Evolutionary conservation across 2,797 vertebrate genomes (phyloP).

Genomic region (Phalanger gymnotis): DNA sequence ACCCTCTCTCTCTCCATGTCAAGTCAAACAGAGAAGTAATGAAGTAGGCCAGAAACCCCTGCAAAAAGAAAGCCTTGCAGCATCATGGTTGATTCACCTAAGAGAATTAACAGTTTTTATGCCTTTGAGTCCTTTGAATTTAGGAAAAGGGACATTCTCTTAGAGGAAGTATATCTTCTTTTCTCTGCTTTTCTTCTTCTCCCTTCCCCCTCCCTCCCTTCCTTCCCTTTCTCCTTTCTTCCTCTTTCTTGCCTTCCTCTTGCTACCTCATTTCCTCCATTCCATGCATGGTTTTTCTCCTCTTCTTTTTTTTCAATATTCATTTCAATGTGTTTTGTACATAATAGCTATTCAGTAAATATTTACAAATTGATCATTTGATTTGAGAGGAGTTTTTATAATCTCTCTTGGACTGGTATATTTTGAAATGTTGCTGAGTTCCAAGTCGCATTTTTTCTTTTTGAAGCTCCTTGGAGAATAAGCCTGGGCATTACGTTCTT

Average conservation of each 20-base stretch:
- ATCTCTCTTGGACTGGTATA: not conserved
- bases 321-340: rapidly evolving
- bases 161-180: not conserved
- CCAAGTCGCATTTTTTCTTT: not conserved
- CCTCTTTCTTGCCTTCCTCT: not conserved
- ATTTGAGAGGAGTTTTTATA: no score
- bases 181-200: no score
- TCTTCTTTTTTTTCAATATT: not conserved
- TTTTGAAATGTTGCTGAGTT: not conserved
- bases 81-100: not conserved
- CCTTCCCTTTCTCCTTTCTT: not conserved
- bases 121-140: not conserved
- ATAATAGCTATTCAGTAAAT: not conserved
- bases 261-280: not conserved
- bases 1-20: not conserved
- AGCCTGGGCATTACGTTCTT: rapidly evolving
- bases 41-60: not conserved
- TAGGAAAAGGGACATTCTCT: not conserved
- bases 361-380: not conserved
- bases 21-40: not conserved
- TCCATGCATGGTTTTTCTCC: no score
- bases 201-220: not conserved
- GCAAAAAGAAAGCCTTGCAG: not conserved
- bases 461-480: not conserved
- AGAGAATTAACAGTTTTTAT: not conserved